These are phyloP conservation scores for Maniola jurtina DNA, from an alignment of 1,140 invertebrate species.

Conservation along the genomic window DNA sequence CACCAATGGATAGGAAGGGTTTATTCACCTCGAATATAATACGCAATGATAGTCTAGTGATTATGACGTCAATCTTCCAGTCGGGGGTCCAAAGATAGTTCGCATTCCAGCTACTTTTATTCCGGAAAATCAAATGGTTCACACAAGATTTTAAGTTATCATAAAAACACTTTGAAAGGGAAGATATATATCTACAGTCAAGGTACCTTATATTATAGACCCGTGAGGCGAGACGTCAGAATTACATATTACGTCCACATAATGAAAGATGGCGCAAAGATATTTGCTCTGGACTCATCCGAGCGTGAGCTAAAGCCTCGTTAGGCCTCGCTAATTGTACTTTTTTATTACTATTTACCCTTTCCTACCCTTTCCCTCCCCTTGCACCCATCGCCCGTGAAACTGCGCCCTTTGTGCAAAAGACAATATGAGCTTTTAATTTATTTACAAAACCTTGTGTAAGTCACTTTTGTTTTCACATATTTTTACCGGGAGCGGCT, in stretches of 20 bases:
- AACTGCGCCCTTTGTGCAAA: constrained; percentile 21
- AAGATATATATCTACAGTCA: not conserved
- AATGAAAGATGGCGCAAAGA: constrained; percentile 14
- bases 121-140: no score
- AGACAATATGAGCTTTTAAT: constrained; percentile 25
- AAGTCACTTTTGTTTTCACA: constrained; percentile 17
- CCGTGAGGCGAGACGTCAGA: not conserved
- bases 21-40: no score
- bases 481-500: not conserved
- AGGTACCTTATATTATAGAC: not conserved
- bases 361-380: constrained; percentile 7
- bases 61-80: no score
- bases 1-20: no score
- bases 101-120: no score
- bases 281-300: constrained; percentile 12
- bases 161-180: no score
- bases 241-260: not conserved
- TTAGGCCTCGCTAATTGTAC: constrained; percentile 22
- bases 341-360: constrained; percentile 28
- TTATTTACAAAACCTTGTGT: constrained; percentile 22
- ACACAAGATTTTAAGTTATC: no score
- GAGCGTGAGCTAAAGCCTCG: constrained; percentile 9
- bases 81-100: no score
- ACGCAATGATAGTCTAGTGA: no score
- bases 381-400: constrained; percentile 10